Evolutionary conservation across 2,113 vertebrate species (phyloP), one percentile per base, ranked within the genome.

Genomic region (Anoplopoma fimbria): DNA sequence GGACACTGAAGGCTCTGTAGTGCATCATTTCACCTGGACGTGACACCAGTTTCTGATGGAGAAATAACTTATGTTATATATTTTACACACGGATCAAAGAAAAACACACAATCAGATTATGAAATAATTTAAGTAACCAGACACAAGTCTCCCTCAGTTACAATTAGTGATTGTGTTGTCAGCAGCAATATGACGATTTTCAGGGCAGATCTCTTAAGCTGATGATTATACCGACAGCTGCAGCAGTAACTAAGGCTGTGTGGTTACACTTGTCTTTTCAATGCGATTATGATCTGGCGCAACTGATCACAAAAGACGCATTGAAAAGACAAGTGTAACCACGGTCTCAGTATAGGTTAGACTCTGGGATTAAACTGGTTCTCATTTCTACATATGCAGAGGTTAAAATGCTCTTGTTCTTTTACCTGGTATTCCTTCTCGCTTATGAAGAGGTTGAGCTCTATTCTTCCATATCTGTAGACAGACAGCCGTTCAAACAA

Each of bases 371-470:
- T 40, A 49, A 3, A 77, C 47, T 14, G 17, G 10, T 29, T 49
- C 15, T 45, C 13, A 9, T 71, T 57, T 47, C 12, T 47, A 60
- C 4, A 45, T 2, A 49, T 27, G 17, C 0, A 1, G 2, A 38
- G 0, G 4, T 70, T 72, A 64, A 82, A 31, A 47, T 8, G 13
- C 0, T 65, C 0, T 51, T 25, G 23, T 23, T 36, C 6, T 65
- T 95, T 53, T 95, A 99, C 98, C 93, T 86, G 89, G 82, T 96
- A 99, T 81, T 97, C 95, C 77, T 76, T 97, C 94, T 99, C 97
- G 68, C 93, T 96, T 29, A 99, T 84, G 83, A 99, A 97, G 83
- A 99, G 27, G 93, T 97, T 96, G 72, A 99, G 91, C 88, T 99
- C 97, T 75, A 96, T 27, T 90, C 98, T 96, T 87, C 98, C 98